phyloP scores from a whole-genome alignment of 2,113 vertebrate genomes.

The Psephotus haematonotus region DNA sequence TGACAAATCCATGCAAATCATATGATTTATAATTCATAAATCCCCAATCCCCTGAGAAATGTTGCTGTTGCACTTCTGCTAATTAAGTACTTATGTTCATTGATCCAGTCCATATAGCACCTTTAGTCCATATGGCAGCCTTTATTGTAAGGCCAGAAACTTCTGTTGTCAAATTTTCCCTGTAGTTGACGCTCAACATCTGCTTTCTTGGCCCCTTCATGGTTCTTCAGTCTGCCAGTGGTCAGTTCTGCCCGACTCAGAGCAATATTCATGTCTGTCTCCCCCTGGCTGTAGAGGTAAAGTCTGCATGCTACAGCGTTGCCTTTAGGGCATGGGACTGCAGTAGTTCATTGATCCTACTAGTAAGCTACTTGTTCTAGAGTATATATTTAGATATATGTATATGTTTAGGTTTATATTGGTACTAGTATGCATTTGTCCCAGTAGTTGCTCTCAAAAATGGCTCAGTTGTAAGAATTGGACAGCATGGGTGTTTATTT shows the following conservation, averaged over 20 bases:
- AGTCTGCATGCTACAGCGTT: background rate
- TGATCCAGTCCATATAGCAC: constrained; percentile 44
- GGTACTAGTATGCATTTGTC: background rate
- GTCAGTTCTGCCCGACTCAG: background rate
- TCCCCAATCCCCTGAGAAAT: background rate
- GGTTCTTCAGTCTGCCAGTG: background rate
- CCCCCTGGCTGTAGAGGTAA: background rate
- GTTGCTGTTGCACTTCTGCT: constrained; percentile 47
- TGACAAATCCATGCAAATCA: constrained; percentile 49
- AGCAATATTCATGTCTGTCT: background rate
- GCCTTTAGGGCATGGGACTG: background rate
- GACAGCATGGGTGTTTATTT: background rate
- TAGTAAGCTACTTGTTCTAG: background rate
- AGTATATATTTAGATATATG: background rate
- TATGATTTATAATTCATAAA: constrained; percentile 58
- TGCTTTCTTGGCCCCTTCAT: background rate
- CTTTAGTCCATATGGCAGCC: constrained; percentile 10
- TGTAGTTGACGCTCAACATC: background rate
- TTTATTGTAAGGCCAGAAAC: background rate
- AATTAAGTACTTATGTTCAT: constrained; percentile 53
- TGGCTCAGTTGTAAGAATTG: background rate
- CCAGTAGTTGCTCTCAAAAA: background rate
- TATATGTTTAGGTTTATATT: background rate
- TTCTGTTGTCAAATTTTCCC: background rate
- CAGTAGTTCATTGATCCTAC: too few species aligned